Base-by-base conservation (phyloP, 2,888 invertebrate genomes). In the Drosophila kambysellisi region DNA sequence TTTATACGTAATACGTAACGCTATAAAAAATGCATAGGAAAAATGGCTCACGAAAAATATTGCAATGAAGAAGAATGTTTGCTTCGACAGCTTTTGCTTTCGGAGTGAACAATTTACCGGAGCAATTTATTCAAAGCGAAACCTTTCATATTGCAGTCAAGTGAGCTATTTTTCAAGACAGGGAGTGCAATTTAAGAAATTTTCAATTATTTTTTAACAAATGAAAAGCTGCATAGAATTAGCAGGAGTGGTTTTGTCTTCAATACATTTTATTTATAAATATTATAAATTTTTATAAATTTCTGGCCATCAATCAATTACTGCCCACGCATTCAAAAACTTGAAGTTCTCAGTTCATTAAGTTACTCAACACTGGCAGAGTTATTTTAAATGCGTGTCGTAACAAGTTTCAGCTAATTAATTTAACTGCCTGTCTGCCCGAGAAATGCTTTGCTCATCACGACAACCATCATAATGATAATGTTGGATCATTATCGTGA, bases 361-460 rank as follows among this genome's bases (percentile, higher is more conserved):
- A 53, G 52, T 68, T 50, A 66, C 17, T 35, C 15, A n/a, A 52
- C 50, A 50, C 41, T 56, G 43, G n/a, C 51, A 33, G 37, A 56
- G 56, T 51, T 51, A 50, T 60, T 72, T 72, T 7, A 58, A 64
- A 59, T 54, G 41, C 4, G 1, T 4, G 41, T 29, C 56, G 43
- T 39, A 52, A 62, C 43, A 74, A 74, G 61, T 62, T 77, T 41
- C 25, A 35, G 61, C 53, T 71, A 74, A 81, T 83, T 81, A 71
- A 81, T 69, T 77, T 69, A 41, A 78, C 67, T 52, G 68, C 51
- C 64, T 43, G 57, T 29, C 30, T 33, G 43, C 7, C 43, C 30
- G 43, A 51, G 51, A 51, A 33, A 20, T 39, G 62, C 25, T 54
- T 54, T 35, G 35, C n/a, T 41, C 48, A 65, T 69, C 25, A 63